Conservation (phyloP, 2,888 invertebrate species). For the Eilema sororculum region DNA sequence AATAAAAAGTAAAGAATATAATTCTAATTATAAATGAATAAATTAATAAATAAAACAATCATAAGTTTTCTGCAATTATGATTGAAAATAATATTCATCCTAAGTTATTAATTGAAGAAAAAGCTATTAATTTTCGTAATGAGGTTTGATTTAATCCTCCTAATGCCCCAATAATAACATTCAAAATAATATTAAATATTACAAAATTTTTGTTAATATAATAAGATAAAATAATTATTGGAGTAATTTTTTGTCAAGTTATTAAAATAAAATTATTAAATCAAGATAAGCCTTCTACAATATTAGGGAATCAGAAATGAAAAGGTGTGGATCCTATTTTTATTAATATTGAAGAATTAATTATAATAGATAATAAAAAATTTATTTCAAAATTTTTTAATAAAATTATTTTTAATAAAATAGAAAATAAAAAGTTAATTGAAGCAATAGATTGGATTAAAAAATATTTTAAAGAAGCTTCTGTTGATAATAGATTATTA, state of each 20-base stretch:
- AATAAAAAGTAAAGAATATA: conserved; percentile 80
- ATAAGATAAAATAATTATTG: conserved; percentile 85
- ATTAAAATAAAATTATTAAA: conserved; percentile 85
- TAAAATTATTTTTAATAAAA: conserved; percentile 72
- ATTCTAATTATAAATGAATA: conserved; percentile 79
- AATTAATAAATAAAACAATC: conserved; percentile 78
- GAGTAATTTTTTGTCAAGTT: conserved; percentile 89
- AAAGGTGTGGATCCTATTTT: conserved; percentile 88
- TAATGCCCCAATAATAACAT: conserved; percentile 81
- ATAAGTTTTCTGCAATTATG: conserved; percentile 79
- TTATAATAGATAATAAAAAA: conserved; percentile 65
- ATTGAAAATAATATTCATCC: conserved; percentile 85
- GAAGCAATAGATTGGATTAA: conserved; percentile 87
- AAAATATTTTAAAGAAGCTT: conserved; percentile 89
- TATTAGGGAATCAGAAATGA: conserved; percentile 88
- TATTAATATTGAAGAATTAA: conserved; percentile 78
- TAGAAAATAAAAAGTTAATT: conserved; percentile 83
- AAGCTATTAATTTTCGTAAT: conserved; percentile 87
- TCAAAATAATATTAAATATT: conserved; percentile 76
- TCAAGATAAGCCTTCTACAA: conserved; percentile 87
- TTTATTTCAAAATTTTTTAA: conserved; percentile 69
- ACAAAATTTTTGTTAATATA: conserved; percentile 76
- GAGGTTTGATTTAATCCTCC: conserved; percentile 86
- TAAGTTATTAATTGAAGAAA: conserved; percentile 89
- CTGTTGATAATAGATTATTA: conserved; percentile 81